Conservation (phyloP, 2,888 invertebrate genomes). For the Hyles lineata region DNA sequence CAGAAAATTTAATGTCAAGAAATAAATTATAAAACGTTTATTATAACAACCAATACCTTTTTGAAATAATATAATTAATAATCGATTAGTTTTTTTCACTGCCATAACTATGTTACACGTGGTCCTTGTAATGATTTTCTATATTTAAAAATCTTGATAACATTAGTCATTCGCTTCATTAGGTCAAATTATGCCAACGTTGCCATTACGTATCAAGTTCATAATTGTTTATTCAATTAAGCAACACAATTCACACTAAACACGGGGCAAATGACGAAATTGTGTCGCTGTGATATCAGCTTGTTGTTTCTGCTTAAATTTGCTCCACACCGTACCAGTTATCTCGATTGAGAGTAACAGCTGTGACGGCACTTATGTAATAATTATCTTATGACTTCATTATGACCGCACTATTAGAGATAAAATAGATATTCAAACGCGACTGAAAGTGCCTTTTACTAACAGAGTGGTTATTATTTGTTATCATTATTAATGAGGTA, state of each 20-base stretch:
- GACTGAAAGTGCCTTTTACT: background rate
- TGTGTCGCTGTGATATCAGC: conserved; percentile 25
- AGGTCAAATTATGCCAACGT: conserved; percentile 5
- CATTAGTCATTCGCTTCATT: conserved; percentile 2
- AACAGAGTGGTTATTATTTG: conserved; percentile 6
- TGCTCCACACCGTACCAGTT: background rate
- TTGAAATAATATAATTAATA: too few species aligned
- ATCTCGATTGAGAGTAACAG: conserved; percentile 8
- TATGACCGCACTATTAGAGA: background rate
- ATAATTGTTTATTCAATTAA: conserved; percentile 26
- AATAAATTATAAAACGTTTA: too few species aligned
- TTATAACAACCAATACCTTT: too few species aligned
- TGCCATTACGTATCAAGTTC: conserved; percentile 3
- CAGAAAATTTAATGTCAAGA: too few species aligned
- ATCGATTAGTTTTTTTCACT: too few species aligned
- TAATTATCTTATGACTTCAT: conserved; percentile 23
- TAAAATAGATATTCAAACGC: conserved; percentile 3
- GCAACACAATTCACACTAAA: conserved; percentile 20
- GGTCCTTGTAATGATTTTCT: background rate
- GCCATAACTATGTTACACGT: background rate
- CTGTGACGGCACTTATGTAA: conserved; percentile 12
- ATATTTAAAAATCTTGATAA: background rate
- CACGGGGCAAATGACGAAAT: conserved; percentile 24
- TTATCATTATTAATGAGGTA: conserved; percentile 8
- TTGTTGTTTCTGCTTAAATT: conserved; percentile 21